phyloP scores from a whole-genome alignment of 1,140 invertebrate species.

The Pteromalus puparum region DNA sequence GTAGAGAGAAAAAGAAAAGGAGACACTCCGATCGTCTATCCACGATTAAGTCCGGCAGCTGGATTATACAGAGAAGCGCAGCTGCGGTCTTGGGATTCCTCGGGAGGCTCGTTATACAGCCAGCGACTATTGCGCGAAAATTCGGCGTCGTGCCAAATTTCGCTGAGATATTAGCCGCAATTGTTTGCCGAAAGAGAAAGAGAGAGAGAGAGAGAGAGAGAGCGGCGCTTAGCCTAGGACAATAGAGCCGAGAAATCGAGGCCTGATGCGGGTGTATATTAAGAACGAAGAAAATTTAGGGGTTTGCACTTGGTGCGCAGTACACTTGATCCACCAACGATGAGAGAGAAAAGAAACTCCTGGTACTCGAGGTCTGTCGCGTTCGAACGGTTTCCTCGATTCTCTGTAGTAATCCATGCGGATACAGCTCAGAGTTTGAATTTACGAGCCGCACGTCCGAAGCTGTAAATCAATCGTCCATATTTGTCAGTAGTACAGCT shows the following conservation, averaged over 20 bases:
- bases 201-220: no score
- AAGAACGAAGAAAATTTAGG: background rate
- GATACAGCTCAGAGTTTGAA: no score
- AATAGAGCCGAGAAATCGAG: background rate
- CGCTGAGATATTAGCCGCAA: conserved; percentile 10
- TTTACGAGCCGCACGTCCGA: no score
- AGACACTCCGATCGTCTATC: background rate
- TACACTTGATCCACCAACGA: no score
- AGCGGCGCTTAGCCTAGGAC: background rate
- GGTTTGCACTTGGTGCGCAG: no score
- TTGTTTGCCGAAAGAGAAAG: background rate
- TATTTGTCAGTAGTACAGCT: no score
- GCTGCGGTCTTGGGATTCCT: background rate
- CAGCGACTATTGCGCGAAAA: background rate
- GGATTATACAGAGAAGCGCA: background rate
- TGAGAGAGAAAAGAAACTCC: no score
- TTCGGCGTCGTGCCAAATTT: conserved; percentile 8
- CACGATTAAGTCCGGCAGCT: background rate
- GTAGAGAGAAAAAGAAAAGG: background rate
- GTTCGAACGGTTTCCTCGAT: no score
- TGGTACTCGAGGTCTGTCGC: no score
- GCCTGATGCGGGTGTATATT: background rate
- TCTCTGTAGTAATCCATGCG: no score
- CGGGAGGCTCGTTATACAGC: background rate
- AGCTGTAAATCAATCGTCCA: no score